These are phyloP conservation scores for Iphiclides podalirius DNA, from an alignment of 2,888 invertebrate species.

Conservation along the genomic window DNA sequence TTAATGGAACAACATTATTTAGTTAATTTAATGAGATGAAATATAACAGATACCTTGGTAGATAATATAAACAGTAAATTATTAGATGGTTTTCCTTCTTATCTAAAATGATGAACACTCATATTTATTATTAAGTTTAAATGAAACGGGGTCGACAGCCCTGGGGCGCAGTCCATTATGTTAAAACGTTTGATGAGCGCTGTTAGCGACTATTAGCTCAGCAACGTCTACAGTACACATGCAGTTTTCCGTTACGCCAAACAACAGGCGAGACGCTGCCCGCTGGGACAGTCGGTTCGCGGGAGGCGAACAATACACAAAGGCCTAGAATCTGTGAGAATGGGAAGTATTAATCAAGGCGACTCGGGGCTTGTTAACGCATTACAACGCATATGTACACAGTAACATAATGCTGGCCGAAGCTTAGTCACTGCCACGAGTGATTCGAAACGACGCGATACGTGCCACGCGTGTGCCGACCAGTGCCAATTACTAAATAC, in stretches of 20 bases:
- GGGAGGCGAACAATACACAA: constrained; percentile 38
- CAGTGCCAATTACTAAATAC: constrained; percentile 39
- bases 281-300: constrained; percentile 14
- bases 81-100: no score
- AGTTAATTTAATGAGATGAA: no score
- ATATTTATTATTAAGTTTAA: no score
- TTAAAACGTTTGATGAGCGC: constrained; percentile 3
- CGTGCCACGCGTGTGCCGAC: constrained; percentile 30
- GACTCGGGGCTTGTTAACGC: constrained; percentile 50
- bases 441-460: constrained; percentile 29
- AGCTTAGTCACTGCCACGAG: constrained; percentile 38
- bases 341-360: constrained; percentile 61
- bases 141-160: background rate
- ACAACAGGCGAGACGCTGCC: constrained; percentile 11
- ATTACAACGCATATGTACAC: constrained; percentile 39
- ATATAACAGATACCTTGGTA: no score
- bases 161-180: constrained; percentile 1
- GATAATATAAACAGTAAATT: no score
- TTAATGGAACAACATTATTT: no score
- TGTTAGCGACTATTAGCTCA: constrained; percentile 6
- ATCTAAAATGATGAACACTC: no score
- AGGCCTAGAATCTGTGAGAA: constrained; percentile 53
- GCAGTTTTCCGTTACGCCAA: constrained; percentile 22
- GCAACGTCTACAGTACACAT: constrained; percentile 7
- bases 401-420: constrained; percentile 31